A percentile compares a stretch with the other conserved stretches of the same genome.
Evolutionary conservation across 2,888 invertebrate species (phyloP).

Genomic region (Stenodera caucasica): DNA sequence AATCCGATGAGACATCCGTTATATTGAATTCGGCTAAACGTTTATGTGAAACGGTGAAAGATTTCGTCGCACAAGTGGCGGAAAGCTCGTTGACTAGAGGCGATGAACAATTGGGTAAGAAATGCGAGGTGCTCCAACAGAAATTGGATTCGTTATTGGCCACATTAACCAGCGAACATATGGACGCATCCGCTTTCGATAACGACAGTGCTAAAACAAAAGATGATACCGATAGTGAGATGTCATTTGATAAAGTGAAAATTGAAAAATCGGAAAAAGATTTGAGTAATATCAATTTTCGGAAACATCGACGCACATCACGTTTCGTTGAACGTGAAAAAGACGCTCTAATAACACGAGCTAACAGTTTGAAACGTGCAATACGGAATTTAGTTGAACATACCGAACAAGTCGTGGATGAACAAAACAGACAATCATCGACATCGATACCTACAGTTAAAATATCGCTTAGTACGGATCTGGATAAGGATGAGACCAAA

Average conservation of each 20-base stretch:
- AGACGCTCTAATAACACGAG: slow-evolving; percentile 65
- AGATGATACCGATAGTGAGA: slow-evolving; percentile 53
- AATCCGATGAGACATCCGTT: slow-evolving; percentile 74
- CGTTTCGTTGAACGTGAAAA: slow-evolving; percentile 60
- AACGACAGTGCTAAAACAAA: slow-evolving; percentile 37
- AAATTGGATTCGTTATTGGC: slow-evolving; percentile 75
- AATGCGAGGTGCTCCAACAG: slow-evolving; percentile 74
- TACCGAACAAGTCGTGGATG: slow-evolving; percentile 72
- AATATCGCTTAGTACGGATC: slow-evolving; percentile 48
- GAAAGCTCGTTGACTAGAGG: slow-evolving; percentile 62
- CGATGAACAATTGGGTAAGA: slow-evolving; percentile 65
- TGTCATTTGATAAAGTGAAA: slow-evolving; percentile 52
- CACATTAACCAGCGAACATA: slow-evolving; percentile 71
- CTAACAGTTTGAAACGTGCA: slow-evolving; percentile 82
- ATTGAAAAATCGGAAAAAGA: slow-evolving; percentile 54
- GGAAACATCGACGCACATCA: slow-evolving; percentile 52
- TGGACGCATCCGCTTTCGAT: slow-evolving; percentile 41
- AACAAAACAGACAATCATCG: slow-evolving; percentile 53
- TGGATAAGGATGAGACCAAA: slow-evolving; percentile 44
- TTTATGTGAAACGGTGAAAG: slow-evolving; percentile 79
- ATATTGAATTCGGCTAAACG: slow-evolving; percentile 71
- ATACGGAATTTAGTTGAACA: slow-evolving; percentile 79
- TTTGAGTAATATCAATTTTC: slow-evolving; percentile 54
- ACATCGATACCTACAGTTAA: slow-evolving; percentile 46
- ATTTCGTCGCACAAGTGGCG: slow-evolving; percentile 67